These are phyloP conservation scores for Trogon surrucura DNA, from an alignment of 2,113 vertebrate genomes.

Conservation along the genomic window DNA sequence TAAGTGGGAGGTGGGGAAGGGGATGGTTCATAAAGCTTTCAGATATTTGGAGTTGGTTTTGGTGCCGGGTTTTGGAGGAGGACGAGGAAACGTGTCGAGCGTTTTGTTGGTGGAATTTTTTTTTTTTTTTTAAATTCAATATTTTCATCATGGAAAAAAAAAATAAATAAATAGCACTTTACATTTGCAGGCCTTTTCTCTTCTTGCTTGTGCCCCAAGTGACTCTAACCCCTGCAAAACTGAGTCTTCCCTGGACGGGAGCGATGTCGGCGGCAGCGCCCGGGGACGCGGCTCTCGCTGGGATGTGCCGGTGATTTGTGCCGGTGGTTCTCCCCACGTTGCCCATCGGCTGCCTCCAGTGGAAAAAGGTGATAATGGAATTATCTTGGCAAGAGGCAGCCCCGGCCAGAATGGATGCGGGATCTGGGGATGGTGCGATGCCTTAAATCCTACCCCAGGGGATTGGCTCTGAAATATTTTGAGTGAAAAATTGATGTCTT, in stretches of 20 bases:
- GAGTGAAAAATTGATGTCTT: background rate
- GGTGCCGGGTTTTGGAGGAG: background rate
- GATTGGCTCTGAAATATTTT: background rate
- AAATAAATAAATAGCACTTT: slow-evolving; percentile 38
- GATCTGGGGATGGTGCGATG: no score
- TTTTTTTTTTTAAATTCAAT: background rate
- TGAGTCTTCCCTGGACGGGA: fast-evolving
- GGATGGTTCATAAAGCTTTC: background rate
- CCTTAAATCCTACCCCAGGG: background rate
- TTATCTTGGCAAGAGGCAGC: background rate
- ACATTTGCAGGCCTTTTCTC: background rate
- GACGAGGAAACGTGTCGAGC: background rate
- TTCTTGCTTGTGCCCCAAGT: background rate
- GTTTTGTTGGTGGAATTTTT: background rate
- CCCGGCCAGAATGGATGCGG: fast-evolving
- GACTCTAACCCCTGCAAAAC: background rate
- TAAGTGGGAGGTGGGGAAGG: background rate
- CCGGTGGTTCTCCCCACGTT: background rate
- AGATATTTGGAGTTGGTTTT: background rate
- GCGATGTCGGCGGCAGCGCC: fast-evolving
- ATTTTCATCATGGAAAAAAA: background rate
- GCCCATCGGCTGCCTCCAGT: background rate
- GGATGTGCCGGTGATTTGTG: background rate
- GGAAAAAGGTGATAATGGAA: background rate
- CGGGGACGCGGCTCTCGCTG: background rate